Percentiles rank a stretch among this genome's conserved stretches.
Evolutionary conservation across 2,888 invertebrate species (phyloP).

Genomic region (Drosophila hamatofila): DNA sequence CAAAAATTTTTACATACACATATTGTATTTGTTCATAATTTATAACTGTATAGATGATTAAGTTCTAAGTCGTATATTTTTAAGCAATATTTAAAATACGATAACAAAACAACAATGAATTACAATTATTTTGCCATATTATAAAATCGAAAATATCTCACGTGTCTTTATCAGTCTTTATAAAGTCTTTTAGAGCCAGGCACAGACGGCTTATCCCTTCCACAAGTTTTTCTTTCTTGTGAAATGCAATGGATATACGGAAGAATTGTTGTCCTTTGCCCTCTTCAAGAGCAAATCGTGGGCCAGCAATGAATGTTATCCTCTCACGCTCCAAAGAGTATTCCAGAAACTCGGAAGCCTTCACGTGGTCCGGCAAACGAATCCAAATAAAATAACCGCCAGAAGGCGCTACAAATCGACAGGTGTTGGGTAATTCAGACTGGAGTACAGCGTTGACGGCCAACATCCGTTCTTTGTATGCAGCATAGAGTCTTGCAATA

Average conservation of each 20-base stretch:
- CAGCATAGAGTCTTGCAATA: slow-evolving; percentile 83
- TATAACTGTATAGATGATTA: slow-evolving; percentile 55
- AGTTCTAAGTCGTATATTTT: slow-evolving; percentile 61
- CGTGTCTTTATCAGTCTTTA: slow-evolving; percentile 10
- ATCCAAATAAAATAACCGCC: slow-evolving; percentile 89
- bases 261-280: slow-evolving; percentile 84
- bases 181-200: slow-evolving; percentile 79
- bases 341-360: slow-evolving; percentile 84
- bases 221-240: slow-evolving; percentile 82
- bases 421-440: slow-evolving; percentile 84
- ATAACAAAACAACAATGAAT: slow-evolving; percentile 58
- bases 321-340: slow-evolving; percentile 85
- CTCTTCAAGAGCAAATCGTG: slow-evolving; percentile 83
- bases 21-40: slow-evolving; percentile 50
- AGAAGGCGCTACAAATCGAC: slow-evolving; percentile 84
- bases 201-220: slow-evolving; percentile 83
- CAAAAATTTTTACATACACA: slow-evolving; percentile 58
- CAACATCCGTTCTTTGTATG: slow-evolving; percentile 86
- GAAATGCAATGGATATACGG: slow-evolving; percentile 86
- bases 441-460: slow-evolving; percentile 85
- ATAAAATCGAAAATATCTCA: slow-evolving; percentile 23
- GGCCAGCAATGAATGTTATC: slow-evolving; percentile 85
- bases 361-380: slow-evolving; percentile 84
- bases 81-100: slow-evolving; percentile 67
- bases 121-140: slow-evolving; percentile 63